Percentiles rank a stretch among this genome's conserved stretches.
Conservation (phyloP, 2,888 invertebrate species). For the Lucinisca nassula region DNA sequence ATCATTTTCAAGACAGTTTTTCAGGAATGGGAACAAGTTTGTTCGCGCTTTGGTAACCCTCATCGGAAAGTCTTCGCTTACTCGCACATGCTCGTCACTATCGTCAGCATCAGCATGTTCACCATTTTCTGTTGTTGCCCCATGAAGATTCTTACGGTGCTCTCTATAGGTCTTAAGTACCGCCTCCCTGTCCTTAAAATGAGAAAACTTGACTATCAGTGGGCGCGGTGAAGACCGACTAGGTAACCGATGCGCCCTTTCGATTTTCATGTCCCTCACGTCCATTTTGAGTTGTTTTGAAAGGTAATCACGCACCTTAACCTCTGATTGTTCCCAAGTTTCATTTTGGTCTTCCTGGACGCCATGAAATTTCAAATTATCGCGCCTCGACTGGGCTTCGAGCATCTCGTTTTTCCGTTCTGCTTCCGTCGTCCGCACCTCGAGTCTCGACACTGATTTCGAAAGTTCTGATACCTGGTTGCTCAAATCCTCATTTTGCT, state of each 20-base stretch:
- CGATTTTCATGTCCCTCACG: not conserved
- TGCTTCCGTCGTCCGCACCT: not conserved
- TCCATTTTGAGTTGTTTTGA: not conserved
- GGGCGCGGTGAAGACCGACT: not conserved
- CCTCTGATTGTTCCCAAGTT: conserved; percentile 8
- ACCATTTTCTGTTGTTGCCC: not conserved
- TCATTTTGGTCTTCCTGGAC: not conserved
- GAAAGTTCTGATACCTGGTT: not conserved
- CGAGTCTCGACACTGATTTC: not conserved
- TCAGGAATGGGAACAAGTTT: not conserved
- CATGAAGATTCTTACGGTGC: not conserved
- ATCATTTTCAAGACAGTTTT: not conserved
- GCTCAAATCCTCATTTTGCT: not conserved
- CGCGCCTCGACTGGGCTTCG: not conserved
- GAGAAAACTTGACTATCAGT: not conserved
- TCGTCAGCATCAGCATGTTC: not conserved
- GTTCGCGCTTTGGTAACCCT: not conserved
- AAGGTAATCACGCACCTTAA: not conserved
- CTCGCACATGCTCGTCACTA: not conserved
- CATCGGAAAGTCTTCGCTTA: not conserved
- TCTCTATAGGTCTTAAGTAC: not conserved
- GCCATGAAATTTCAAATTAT: conserved; percentile 2
- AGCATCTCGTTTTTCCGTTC: not conserved
- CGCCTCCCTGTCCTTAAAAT: not conserved
- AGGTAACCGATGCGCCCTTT: not conserved